A percentile compares a stretch with the other conserved stretches of the same genome.
phyloP scores from a whole-genome alignment of 2,113 vertebrate species.

The Cyanoliseus patagonus region DNA sequence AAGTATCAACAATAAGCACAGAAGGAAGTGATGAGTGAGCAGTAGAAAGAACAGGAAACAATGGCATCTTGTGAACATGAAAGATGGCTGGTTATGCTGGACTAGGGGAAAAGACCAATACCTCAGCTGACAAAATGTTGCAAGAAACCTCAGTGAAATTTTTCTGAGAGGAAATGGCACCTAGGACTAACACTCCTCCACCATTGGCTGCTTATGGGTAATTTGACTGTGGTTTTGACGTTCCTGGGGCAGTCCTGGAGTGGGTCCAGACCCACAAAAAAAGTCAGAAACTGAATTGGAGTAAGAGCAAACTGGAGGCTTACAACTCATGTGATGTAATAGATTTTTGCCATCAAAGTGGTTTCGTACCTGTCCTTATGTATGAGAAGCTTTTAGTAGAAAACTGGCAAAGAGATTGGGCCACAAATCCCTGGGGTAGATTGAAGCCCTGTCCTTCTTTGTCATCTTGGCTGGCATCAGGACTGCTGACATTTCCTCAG shows the following conservation, averaged over 20 bases:
- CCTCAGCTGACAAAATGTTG: background rate
- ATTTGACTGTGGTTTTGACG: background rate
- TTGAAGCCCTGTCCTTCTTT: background rate
- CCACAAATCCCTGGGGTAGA: background rate
- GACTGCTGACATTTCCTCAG: background rate
- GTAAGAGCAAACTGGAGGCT: background rate
- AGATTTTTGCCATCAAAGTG: background rate
- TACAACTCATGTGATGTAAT: background rate
- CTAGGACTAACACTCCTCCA: background rate
- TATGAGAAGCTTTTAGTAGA: background rate
- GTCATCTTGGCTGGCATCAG: background rate
- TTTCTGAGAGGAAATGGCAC: background rate
- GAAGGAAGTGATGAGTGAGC: background rate
- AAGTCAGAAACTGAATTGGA: accelerated
- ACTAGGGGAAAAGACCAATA: background rate
- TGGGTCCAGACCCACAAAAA: background rate
- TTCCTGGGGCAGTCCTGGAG: background rate
- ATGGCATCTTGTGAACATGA: accelerated
- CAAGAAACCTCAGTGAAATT: background rate
- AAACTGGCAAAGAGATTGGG: background rate
- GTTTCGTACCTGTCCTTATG: background rate
- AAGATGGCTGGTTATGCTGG: background rate
- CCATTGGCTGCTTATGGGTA: background rate
- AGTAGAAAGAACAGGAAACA: background rate
- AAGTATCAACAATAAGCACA: accelerated